Percentiles rank a stretch among this genome's conserved stretches.
Conservation (phyloP, 2,888 invertebrate genomes). For the Acleris laterana region DNA sequence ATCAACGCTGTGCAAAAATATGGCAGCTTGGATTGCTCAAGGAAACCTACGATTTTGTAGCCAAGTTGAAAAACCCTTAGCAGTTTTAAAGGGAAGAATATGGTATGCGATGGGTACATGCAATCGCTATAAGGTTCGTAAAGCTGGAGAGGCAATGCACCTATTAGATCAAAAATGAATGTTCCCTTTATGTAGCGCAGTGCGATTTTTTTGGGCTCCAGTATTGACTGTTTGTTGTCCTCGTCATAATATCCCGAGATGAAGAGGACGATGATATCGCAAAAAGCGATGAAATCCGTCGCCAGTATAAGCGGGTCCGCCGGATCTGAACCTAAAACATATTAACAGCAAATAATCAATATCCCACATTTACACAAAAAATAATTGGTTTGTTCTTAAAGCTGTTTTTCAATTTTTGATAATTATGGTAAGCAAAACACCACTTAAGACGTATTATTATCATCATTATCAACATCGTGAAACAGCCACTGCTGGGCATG, state of each 20-base stretch:
- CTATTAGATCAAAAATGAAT: conserved; percentile 55
- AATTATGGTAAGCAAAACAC: too few species aligned
- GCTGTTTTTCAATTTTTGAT: too few species aligned
- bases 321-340: conserved; percentile 52
- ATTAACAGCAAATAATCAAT: neutral
- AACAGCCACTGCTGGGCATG: too few species aligned
- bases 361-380: too few species aligned
- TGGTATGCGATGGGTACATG: conserved; percentile 55
- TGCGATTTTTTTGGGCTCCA: conserved; percentile 55
- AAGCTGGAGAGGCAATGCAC: conserved; percentile 57
- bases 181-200: conserved; percentile 50
- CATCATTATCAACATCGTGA: too few species aligned
- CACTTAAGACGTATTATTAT: too few species aligned
- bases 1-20: conserved; percentile 49
- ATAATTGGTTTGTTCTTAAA: too few species aligned
- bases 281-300: conserved; percentile 52
- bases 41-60: conserved; percentile 49
- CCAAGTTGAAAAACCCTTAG: conserved; percentile 48
- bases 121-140: conserved; percentile 49
- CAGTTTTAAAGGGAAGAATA: conserved; percentile 58
- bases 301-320: conserved; percentile 55
- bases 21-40: conserved; percentile 54
- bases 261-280: conserved; percentile 58
- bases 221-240: conserved; percentile 53
- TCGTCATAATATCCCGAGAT: conserved; percentile 63